These are phyloP conservation scores for Astur gentilis DNA, from an alignment of 2,113 vertebrate species.

Conservation along the genomic window DNA sequence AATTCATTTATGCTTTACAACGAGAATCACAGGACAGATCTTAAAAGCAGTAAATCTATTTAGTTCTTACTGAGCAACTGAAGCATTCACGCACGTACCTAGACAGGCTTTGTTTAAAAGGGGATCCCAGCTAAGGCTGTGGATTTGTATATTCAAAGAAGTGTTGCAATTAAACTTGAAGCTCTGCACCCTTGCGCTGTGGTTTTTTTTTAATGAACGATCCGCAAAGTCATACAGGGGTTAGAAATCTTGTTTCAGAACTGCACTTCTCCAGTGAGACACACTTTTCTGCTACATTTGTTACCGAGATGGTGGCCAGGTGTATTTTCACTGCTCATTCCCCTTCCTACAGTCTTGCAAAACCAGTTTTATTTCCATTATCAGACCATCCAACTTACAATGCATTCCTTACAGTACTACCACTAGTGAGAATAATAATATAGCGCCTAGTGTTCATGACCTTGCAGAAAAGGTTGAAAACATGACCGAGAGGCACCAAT, in stretches of 20 bases:
- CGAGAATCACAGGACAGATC: background rate
- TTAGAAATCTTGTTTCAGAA: background rate
- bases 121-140: background rate
- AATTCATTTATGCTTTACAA: background rate
- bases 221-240: background rate
- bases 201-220: rapidly evolving
- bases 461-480: background rate
- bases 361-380: background rate
- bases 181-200: background rate
- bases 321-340: background rate
- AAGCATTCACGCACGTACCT: background rate
- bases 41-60: background rate
- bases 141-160: background rate
- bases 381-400: background rate
- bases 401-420: background rate
- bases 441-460: background rate
- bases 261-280: background rate
- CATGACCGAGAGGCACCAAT: background rate
- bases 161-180: background rate
- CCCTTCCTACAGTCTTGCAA: background rate
- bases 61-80: background rate
- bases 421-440: background rate
- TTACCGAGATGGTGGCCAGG: background rate
- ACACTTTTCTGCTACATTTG: background rate
- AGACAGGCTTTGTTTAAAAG: background rate